Conservation (phyloP, 2,797 vertebrate species). For the Iguana delicatissima region DNA sequence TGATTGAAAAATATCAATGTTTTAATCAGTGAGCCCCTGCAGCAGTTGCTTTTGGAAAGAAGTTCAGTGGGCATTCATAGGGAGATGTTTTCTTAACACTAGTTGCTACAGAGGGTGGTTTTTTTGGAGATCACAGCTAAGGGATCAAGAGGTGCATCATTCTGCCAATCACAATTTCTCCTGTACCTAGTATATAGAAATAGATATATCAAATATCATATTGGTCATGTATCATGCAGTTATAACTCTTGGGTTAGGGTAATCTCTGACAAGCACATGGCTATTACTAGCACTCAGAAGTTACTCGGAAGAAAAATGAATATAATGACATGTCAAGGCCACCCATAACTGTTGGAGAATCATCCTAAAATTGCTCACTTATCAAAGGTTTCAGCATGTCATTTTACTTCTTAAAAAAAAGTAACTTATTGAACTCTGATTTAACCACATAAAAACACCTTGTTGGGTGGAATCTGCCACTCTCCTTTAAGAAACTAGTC, state of each 20-base stretch:
- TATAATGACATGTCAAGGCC: not conserved
- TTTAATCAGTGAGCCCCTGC: no score
- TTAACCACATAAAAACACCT: no score
- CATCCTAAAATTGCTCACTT: no score
- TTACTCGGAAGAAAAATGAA: not conserved
- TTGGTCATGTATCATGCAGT: not conserved
- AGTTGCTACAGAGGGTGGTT: not conserved
- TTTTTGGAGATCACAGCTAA: not conserved
- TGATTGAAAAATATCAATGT: no score
- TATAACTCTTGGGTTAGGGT: not conserved
- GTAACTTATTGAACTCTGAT: no score
- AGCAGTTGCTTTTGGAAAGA: not conserved
- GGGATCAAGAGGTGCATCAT: not conserved
- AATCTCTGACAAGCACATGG: not conserved
- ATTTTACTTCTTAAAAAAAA: no score
- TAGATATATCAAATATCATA: not conserved
- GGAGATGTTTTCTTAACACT: not conserved
- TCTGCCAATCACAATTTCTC: not conserved
- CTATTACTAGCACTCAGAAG: not conserved
- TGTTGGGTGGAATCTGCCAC: not conserved
- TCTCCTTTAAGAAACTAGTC: not conserved
- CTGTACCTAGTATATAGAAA: no score
- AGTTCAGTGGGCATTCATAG: not conserved
- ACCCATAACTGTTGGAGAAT: not conserved
- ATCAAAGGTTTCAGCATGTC: no score